Conservation (phyloP, 2,797 vertebrate genomes). For the Sitta carolinensis region DNA sequence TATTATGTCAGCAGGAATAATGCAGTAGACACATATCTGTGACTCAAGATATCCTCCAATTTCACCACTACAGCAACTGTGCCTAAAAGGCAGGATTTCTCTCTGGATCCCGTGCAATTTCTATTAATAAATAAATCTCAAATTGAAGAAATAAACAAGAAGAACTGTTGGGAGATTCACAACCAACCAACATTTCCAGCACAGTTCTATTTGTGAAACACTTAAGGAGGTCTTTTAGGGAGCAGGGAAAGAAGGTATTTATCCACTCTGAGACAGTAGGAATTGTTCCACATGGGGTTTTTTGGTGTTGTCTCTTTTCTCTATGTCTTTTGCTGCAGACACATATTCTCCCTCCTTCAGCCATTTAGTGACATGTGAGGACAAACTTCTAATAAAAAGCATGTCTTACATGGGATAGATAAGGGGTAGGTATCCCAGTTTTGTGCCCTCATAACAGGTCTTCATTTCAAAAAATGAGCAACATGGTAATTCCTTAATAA, state of each 20-base stretch:
- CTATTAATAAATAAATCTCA: not conserved
- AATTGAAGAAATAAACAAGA: not conserved
- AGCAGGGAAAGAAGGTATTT: not conserved
- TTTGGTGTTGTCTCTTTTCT: not conserved
- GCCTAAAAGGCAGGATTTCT: not conserved
- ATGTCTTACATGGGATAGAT: not conserved
- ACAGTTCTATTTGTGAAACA: not conserved
- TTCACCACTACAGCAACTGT: not conserved
- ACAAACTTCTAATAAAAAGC: not conserved
- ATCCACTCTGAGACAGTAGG: not conserved
- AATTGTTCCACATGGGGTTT: rapidly evolving
- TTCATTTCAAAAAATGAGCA: not conserved
- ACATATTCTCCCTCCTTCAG: not conserved
- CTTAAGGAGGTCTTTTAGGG: not conserved
- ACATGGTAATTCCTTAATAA: not conserved
- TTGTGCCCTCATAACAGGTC: not conserved
- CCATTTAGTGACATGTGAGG: not conserved
- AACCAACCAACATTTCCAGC: not conserved
- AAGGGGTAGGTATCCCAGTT: not conserved
- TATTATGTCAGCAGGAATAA: not conserved
- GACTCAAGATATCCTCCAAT: not conserved
- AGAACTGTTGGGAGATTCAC: not conserved
- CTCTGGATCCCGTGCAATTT: not conserved
- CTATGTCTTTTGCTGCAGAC: not conserved
- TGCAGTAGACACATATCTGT: not conserved